phyloP scores from a whole-genome alignment of 2,888 invertebrate genomes.

The Heliconius ethilla region DNA sequence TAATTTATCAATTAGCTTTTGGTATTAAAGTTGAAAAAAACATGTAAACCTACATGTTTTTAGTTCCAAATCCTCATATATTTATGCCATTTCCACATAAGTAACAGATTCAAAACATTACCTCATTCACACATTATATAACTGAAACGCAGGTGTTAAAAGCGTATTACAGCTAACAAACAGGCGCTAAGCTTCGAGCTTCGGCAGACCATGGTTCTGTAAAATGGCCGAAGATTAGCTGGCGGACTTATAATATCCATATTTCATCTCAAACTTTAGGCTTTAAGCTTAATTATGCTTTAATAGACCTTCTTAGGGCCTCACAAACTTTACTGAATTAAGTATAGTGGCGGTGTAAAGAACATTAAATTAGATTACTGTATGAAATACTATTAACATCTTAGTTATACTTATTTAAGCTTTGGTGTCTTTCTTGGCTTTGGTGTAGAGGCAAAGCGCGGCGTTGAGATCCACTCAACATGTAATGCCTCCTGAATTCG shows the following conservation, averaged over 20 bases:
- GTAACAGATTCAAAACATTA: constrained; percentile 43
- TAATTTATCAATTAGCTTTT: neutral
- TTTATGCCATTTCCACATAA: constrained; percentile 10
- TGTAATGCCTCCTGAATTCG: no score
- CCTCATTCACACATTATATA: constrained; percentile 64
- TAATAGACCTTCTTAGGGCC: constrained; percentile 49
- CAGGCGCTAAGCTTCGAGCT: constrained; percentile 76
- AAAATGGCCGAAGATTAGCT: constrained; percentile 77
- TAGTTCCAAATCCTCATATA: neutral
- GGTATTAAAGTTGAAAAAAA: neutral
- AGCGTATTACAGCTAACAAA: constrained; percentile 77
- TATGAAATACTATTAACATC: neutral
- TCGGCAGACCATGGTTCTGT: constrained; percentile 68
- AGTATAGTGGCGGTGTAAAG: constrained; percentile 20
- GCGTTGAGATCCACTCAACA: no score
- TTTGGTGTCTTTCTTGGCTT: no score
- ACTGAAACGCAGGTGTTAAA: constrained; percentile 77
- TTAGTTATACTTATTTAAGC: no score
- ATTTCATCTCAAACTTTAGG: constrained; percentile 63
- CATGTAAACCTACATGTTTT: no score
- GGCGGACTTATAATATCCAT: constrained; percentile 66
- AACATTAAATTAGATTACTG: constrained; percentile 11
- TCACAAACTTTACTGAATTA: constrained; percentile 26
- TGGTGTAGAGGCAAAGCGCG: no score
- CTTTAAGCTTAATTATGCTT: constrained; percentile 56